Percentiles rank a stretch among this genome's conserved stretches.
Evolutionary conservation across 2,113 vertebrate species (phyloP).

Genomic region (Spilogale gracilis): DNA sequence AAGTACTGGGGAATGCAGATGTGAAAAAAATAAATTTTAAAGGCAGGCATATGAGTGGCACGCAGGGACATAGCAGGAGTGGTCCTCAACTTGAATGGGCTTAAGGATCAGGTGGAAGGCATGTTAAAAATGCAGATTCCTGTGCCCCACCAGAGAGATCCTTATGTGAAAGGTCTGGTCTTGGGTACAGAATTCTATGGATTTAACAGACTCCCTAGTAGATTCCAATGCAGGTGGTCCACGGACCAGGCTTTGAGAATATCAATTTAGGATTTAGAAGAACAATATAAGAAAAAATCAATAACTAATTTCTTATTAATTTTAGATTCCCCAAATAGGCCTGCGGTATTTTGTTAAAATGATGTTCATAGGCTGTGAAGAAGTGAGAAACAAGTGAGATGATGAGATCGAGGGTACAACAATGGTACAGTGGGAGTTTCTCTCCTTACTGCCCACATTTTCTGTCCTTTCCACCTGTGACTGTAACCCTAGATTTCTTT

Average conservation of each 20-base stretch:
- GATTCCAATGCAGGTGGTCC: neutral
- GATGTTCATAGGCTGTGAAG: neutral
- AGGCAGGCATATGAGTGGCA: neutral
- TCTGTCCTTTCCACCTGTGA: neutral
- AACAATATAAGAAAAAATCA: neutral
- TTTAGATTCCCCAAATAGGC: neutral
- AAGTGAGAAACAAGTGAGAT: neutral
- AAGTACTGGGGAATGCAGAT: neutral
- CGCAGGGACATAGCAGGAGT: neutral
- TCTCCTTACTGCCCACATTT: neutral
- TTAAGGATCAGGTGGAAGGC: neutral
- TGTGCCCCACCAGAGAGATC: neutral
- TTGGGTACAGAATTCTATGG: neutral
- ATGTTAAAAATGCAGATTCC: neutral
- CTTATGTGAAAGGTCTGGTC: neutral
- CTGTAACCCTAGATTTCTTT: neutral
- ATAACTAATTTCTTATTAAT: neutral
- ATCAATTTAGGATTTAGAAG: neutral
- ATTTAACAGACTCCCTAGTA: neutral
- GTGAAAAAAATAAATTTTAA: neutral
- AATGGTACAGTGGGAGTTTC: too few relatives aligned
- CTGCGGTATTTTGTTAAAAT: neutral
- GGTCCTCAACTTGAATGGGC: neutral
- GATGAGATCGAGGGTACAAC: neutral
- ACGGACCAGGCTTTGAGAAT: neutral